Percentiles rank a stretch among this genome's conserved stretches.
Conservation (phyloP, 1,140 invertebrate species). For the Apis laboriosa region DNA sequence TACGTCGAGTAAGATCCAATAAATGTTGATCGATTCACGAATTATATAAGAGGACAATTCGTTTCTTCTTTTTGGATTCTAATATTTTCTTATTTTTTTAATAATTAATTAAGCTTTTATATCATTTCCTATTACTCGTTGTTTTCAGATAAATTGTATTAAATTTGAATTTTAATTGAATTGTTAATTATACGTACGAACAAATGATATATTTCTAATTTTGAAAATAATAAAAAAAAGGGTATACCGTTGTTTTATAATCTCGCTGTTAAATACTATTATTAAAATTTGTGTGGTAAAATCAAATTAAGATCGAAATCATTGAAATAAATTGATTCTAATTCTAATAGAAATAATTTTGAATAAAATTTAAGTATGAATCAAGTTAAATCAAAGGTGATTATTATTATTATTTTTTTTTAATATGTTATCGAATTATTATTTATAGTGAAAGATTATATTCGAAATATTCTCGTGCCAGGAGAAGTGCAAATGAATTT, state of each 20-base stretch:
- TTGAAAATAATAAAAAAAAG: too few relatives aligned
- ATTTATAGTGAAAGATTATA: not conserved
- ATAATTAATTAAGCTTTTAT: too few relatives aligned
- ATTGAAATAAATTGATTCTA: not conserved
- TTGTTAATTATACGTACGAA: too few relatives aligned
- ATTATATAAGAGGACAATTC: not conserved
- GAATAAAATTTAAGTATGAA: not conserved
- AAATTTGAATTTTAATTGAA: too few relatives aligned
- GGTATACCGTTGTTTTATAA: too few relatives aligned
- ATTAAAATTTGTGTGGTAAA: not conserved
- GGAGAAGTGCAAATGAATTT: not conserved
- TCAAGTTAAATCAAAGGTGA: not conserved
- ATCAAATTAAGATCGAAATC: not conserved
- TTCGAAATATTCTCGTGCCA: not conserved
- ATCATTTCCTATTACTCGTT: too few relatives aligned
- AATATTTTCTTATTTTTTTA: too few relatives aligned
- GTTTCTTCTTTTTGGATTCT: not conserved
- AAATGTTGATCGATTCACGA: conserved; percentile 13
- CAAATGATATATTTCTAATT: too few relatives aligned
- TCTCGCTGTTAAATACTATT: too few relatives aligned
- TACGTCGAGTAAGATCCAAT: too few relatives aligned
- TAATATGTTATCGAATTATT: not conserved
- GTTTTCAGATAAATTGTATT: too few relatives aligned
- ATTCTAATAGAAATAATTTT: not conserved
- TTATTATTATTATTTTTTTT: not conserved